Percentiles rank a stretch among this genome's conserved stretches.
Evolutionary conservation across 2,797 vertebrate species (phyloP).

Genomic region (Bovichtus diacanthus): DNA sequence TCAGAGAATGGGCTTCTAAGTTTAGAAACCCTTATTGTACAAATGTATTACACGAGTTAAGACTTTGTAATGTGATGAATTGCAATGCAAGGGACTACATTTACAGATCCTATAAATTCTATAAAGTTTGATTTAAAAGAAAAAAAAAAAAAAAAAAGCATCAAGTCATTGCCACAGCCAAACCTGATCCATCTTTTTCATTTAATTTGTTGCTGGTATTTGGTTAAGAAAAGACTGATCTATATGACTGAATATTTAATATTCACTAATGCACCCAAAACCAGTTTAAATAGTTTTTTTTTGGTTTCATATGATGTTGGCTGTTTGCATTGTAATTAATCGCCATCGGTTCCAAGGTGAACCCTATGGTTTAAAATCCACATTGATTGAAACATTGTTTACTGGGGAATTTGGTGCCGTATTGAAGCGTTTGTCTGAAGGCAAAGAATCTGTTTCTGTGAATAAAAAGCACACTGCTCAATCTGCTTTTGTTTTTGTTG

Average conservation of each 20-base stretch:
- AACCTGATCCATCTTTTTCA: not conserved
- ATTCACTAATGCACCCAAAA: not conserved
- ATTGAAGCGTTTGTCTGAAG: not conserved
- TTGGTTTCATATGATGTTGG: not conserved
- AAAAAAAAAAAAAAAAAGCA: too few relatives aligned
- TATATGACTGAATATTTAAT: not conserved
- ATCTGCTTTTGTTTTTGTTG: constrained; percentile 2
- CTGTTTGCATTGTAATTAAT: not conserved
- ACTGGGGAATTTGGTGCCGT: constrained; percentile 2
- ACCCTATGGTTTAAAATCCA: not conserved
- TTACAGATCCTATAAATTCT: not conserved
- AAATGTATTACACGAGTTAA: not conserved
- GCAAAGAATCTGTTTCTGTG: constrained; percentile 3
- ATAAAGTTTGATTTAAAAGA: not conserved
- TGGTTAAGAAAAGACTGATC: not conserved
- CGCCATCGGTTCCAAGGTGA: constrained; percentile 3
- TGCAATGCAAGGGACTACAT: not conserved
- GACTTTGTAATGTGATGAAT: not conserved
- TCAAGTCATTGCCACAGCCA: not conserved
- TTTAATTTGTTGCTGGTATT: not conserved
- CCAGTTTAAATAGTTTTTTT: not conserved
- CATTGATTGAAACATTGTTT: constrained; percentile 14
- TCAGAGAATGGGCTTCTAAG: not conserved
- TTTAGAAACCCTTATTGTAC: not conserved
- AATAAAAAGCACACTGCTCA: constrained; percentile 31